phyloP scores from a whole-genome alignment of 2,113 vertebrate species.

The Hippoglossus stenolepis region DNA sequence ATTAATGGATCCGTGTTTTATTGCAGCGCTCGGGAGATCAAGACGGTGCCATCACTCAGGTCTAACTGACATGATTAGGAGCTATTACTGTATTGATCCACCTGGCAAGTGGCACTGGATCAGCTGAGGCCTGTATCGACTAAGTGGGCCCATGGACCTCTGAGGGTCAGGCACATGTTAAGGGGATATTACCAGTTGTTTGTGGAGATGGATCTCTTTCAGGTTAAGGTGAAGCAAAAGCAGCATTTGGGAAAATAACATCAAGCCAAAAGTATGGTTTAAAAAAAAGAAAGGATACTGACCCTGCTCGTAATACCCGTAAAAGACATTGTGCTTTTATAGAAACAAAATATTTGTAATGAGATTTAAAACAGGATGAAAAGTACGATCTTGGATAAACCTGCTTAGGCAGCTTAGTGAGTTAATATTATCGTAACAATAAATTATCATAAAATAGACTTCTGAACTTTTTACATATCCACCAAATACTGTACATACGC shows the following conservation, averaged over 20 bases:
- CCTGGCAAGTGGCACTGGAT: constrained; percentile 75
- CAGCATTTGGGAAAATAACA: constrained; percentile 18
- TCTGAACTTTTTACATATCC: constrained; percentile 96
- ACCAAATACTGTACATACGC: constrained; percentile 76
- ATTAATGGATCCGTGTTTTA: constrained; percentile 71
- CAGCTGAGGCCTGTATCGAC: constrained; percentile 77
- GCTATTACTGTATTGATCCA: constrained; percentile 83
- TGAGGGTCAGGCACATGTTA: constrained; percentile 77
- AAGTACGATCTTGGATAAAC: constrained; percentile 76
- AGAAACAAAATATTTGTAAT: constrained; percentile 19
- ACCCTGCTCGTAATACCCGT: constrained; percentile 84
- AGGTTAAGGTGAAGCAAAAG: constrained; percentile 33
- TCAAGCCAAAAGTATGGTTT: background rate
- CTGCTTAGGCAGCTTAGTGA: constrained; percentile 93
- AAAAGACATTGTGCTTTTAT: constrained; percentile 88
- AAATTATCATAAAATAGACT: constrained; percentile 99
- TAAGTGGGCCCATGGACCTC: constrained; percentile 69
- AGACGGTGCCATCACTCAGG: constrained; percentile 70
- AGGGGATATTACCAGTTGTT: constrained; percentile 71
- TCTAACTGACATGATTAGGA: constrained; percentile 79
- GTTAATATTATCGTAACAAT: constrained; percentile 95
- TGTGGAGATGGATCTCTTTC: constrained; percentile 53
- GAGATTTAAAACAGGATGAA: constrained; percentile 65
- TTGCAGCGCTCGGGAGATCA: constrained; percentile 54
- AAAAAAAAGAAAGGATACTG: constrained; percentile 37